Evolutionary conservation across 2,113 vertebrate genomes (phyloP), one percentile per base, ranked within the genome.

Genomic region (Epinephelus cyanopodus): DNA sequence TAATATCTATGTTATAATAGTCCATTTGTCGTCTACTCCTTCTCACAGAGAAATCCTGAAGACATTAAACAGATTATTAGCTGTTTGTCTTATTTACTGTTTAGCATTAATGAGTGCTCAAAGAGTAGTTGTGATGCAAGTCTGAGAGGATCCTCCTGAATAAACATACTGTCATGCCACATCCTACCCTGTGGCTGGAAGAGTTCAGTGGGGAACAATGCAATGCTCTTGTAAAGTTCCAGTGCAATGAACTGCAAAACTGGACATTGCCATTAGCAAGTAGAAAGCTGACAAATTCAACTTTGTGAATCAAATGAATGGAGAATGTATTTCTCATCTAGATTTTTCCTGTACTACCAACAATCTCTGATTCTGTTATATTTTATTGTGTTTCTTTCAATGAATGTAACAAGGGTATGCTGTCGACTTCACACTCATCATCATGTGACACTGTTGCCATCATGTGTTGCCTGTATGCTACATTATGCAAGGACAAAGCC

Each of bases 171-270:
- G n/a, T 2, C 13, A 21, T 13, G 21, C 12, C 17, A 50, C 25
- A 42, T 2, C 18, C 17, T 25, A 52, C 8, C 6, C 52, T 79
- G 76, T 2, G 18, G 52, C 72, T 66, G 52, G 67, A 80, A 83
- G 52, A 19, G 63, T 50, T 0, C 53, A 54, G n/a, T 29, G 29
- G 29, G 29, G 29, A 29, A 29, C 29, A 29, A 29, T 5, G 29
- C 29, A 1, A 29, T 29, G 29, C 29, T 29, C 5, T 29, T 29
- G 29, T 29, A 29, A 29, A 29, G 29, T 29, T 29, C 4, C 29
- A 29, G 29, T 29, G 29, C 29, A 29, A 29, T 29, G 29, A 29
- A 29, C 29, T 29, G 29, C 29, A 29, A 0, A 29, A 29, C 29
- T 29, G 29, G 29, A 29, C 0, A 29, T 29, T 29, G 29, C 29